These are phyloP conservation scores for Sitophilus oryzae DNA, from an alignment of 1,140 invertebrate species.

Conservation along the genomic window DNA sequence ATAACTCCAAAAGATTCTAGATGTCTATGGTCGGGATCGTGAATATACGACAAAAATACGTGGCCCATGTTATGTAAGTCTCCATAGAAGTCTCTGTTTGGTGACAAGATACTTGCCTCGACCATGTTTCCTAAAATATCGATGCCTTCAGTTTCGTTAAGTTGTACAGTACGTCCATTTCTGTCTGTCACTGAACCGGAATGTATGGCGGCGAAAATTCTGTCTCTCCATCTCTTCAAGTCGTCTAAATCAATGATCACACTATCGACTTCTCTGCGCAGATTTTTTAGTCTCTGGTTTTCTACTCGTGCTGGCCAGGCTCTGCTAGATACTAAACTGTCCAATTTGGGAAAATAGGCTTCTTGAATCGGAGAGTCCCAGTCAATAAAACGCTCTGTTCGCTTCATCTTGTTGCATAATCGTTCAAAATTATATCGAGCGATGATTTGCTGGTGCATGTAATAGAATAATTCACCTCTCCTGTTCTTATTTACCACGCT, in stretches of 20 bases:
- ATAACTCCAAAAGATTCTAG: constrained; percentile 62
- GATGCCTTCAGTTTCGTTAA: constrained; percentile 54
- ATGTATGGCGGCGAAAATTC: constrained; percentile 69
- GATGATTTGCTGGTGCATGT: constrained; percentile 71
- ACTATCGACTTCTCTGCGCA: constrained; percentile 61
- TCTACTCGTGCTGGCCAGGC: constrained; percentile 58
- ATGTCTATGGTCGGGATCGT: constrained; percentile 67
- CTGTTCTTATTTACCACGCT: constrained; percentile 61
- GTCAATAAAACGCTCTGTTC: constrained; percentile 55
- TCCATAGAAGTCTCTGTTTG: constrained; percentile 63
- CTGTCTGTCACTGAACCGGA: constrained; percentile 53
- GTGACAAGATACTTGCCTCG: constrained; percentile 64
- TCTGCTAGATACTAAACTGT: constrained; percentile 57
- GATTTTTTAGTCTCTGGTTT: constrained; percentile 54
- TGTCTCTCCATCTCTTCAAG: constrained; percentile 66
- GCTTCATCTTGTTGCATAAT: constrained; percentile 54
- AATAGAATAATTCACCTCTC: constrained; percentile 70
- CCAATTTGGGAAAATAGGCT: constrained; percentile 68
- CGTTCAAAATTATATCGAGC: constrained; percentile 65
- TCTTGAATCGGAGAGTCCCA: constrained; percentile 57
- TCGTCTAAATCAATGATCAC: constrained; percentile 60
- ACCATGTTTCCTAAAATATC: constrained; percentile 75
- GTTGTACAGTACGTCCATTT: constrained; percentile 23
- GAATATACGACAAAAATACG: constrained; percentile 58
- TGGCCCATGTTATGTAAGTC: constrained; percentile 68